Conservation (phyloP, 2,113 vertebrate genomes). For the Ibidorhyncha struthersii region DNA sequence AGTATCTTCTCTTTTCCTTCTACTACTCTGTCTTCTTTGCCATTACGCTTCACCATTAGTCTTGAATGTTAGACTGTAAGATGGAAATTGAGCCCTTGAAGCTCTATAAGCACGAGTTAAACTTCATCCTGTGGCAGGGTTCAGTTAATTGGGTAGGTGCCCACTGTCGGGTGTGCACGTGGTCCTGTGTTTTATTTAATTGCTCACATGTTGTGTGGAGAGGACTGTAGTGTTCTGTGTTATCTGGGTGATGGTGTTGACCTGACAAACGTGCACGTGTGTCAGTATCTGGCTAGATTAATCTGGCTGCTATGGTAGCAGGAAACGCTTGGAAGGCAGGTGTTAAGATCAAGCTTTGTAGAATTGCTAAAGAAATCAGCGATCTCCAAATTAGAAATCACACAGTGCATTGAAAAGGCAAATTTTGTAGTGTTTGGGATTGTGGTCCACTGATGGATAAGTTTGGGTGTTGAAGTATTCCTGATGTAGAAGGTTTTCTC, state of each 20-base stretch:
- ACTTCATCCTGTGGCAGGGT: not conserved
- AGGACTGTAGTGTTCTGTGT: not conserved
- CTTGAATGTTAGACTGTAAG: not conserved
- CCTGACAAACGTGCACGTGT: not conserved
- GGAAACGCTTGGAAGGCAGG: not conserved
- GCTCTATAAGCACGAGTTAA: not conserved
- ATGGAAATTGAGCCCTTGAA: not conserved
- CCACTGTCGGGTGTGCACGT: not conserved
- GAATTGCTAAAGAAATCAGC: not conserved
- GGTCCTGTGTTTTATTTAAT: not conserved
- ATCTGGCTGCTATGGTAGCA: not conserved
- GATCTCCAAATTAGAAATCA: not conserved
- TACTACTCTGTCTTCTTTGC: not conserved
- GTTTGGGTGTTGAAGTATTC: not conserved
- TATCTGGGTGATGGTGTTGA: not conserved
- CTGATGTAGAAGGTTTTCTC: not conserved
- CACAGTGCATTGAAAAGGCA: fast-evolving
- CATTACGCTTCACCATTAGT: not conserved
- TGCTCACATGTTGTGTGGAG: not conserved
- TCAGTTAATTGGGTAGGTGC: not conserved
- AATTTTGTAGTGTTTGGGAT: not conserved
- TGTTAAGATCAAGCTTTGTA: not conserved
- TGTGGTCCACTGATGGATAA: not conserved
- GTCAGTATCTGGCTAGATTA: not conserved
- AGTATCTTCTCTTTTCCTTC: conserved; percentile 69